These are phyloP conservation scores for Cathartes aura DNA, from an alignment of 2,113 vertebrate genomes.

Conservation along the genomic window DNA sequence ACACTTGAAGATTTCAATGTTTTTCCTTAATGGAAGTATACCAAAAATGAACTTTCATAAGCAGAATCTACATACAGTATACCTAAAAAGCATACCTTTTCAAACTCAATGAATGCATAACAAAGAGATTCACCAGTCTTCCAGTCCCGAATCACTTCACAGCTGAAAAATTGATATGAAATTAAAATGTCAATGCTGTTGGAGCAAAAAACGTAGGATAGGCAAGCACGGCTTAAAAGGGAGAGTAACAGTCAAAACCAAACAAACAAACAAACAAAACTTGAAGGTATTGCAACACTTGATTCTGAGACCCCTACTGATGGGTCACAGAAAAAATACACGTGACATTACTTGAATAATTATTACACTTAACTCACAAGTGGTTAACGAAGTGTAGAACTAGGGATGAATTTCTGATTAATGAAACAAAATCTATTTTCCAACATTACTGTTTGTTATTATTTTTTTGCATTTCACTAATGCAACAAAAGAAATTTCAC, in stretches of 20 bases:
- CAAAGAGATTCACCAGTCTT: constrained; percentile 96
- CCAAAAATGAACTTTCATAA: not conserved
- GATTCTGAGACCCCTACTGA: not conserved
- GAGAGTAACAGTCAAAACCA: not conserved
- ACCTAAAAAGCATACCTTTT: constrained; percentile 83
- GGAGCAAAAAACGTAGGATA: not conserved
- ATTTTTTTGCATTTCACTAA: not conserved
- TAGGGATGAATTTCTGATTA: not conserved
- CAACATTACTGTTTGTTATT: not conserved
- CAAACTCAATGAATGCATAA: constrained; percentile 98
- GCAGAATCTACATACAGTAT: not conserved
- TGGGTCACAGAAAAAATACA: not conserved
- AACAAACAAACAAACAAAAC: fast-evolving
- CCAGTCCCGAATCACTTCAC: constrained; percentile 98
- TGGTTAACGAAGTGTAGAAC: not conserved
- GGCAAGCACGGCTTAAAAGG: not conserved
- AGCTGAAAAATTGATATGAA: constrained; percentile 78
- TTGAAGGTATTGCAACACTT: not conserved
- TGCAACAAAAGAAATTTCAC: not conserved
- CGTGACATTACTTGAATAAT: not conserved
- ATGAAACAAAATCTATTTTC: not conserved
- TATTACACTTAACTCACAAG: not conserved
- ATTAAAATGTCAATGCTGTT: not conserved
- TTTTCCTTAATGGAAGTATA: not conserved
- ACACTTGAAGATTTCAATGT: not conserved